phyloP scores from a whole-genome alignment of 2,888 invertebrate species.

The Siphlonurus alternatus region DNA sequence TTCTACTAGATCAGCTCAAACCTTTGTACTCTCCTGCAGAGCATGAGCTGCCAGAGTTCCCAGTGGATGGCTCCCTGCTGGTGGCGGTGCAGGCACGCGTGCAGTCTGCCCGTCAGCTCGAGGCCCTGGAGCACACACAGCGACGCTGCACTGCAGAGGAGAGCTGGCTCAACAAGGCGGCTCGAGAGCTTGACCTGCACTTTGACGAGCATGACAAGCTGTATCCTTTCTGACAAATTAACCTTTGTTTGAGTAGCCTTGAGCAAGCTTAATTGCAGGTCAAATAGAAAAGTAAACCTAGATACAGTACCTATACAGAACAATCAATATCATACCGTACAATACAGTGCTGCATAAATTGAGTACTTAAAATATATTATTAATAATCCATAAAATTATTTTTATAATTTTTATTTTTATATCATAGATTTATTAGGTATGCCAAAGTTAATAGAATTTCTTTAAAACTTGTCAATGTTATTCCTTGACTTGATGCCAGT shows the following conservation, averaged over 20 bases:
- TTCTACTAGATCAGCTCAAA: too few relatives aligned
- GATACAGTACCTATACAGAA: background rate
- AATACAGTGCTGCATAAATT: too few relatives aligned
- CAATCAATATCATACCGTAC: background rate
- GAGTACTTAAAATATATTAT: too few relatives aligned
- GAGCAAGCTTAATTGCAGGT: background rate
- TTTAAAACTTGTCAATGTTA: background rate
- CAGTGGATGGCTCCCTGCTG: constrained; percentile 45
- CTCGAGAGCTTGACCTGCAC: constrained; percentile 81
- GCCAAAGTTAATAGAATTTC: background rate
- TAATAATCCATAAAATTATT: too few relatives aligned
- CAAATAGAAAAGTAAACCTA: background rate
- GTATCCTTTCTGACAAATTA: constrained; percentile 16
- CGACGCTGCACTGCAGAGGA: constrained; percentile 46
- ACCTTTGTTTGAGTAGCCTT: too few relatives aligned
- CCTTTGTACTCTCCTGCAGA: constrained; percentile 34
- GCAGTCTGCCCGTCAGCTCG: constrained; percentile 59
- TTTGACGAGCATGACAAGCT: constrained; percentile 48
- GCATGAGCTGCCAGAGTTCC: constrained; percentile 69
- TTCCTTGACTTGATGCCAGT: too few relatives aligned
- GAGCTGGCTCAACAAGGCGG: constrained; percentile 75
- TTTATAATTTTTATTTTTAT: too few relatives aligned
- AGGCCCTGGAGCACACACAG: constrained; percentile 50
- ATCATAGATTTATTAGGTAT: too few relatives aligned
- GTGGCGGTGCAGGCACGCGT: constrained; percentile 53